Percentiles rank a stretch among this genome's conserved stretches.
These are phyloP conservation scores for Ptychodera flava DNA, from an alignment of 35 echinoderm and acorn worm species.

Conservation along the genomic window DNA sequence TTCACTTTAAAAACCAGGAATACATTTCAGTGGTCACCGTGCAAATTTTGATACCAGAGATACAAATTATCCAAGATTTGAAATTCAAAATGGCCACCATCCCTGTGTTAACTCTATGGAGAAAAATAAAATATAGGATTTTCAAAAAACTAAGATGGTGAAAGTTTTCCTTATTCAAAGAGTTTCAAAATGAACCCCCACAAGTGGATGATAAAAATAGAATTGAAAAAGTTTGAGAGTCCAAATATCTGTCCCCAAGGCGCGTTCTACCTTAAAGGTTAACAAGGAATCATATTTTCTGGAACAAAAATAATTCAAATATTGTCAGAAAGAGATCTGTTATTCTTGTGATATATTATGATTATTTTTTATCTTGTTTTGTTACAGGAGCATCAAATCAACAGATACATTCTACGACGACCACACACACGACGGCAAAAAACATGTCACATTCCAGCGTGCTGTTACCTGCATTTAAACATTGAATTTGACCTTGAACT, in stretches of 20 bases:
- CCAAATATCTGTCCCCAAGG: not conserved
- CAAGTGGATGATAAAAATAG: not conserved
- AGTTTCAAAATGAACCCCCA: not conserved
- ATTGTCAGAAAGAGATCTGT: not conserved
- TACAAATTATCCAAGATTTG: no score
- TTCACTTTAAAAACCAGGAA: no score
- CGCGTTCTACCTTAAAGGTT: not conserved
- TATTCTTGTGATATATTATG: not conserved
- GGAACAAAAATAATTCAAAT: not conserved
- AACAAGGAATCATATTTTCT: not conserved
- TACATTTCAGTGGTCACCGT: no score
- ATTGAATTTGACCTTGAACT: no score
- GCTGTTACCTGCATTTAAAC: no score
- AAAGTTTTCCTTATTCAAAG: no score
- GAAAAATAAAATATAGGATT: no score
- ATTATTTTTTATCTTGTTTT: not conserved
- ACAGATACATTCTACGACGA: constrained; percentile 84
- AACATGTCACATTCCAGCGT: constrained; percentile 11
- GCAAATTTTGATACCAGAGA: no score
- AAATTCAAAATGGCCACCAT: no score
- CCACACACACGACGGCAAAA: constrained; percentile 95
- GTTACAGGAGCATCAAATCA: constrained; percentile 90
- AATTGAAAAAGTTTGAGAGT: not conserved
- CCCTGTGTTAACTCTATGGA: no score
- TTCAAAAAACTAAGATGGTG: no score